Base-by-base conservation (phyloP, 2,113 vertebrate genomes). In the Periophthalmus modestus region DNA sequence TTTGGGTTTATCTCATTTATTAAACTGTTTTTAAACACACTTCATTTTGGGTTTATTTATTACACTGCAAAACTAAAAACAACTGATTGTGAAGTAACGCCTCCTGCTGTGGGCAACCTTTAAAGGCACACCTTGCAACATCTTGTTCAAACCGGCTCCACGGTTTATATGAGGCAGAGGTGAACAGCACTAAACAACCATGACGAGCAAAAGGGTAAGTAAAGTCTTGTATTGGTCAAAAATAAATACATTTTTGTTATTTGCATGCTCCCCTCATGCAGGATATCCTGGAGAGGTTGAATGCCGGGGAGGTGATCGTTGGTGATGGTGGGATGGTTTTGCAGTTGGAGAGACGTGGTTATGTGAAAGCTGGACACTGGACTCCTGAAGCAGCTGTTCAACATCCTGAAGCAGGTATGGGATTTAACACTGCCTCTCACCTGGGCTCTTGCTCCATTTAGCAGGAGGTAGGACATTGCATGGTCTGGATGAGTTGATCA, bases 271-370 rank as follows among this genome's bases (percentile, higher is more conserved):
- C 5, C 28, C 4, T 74, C 43, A 33, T 6, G 39, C 34, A 97
- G 96, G 94, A 95, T 71, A 95, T 97, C 86, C 70, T 97, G 69
- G 94, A 96, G 74, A 94, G 95, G 6, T 81, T 96, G 73, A 88
- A 95, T 39, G 89, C 91, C 0, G 96, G 96, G 34, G 96, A 97
- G 85, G 86, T 97, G 81, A 91, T 97, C 55, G 93, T 97, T 2
- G 96, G 96, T 77, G 96, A 96, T 72, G 96, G 96, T 52, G 96
- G 96, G 15, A 96, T 96, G 90, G 96, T 97, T 69, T 75, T 96
- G 80, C 93, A 95, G 1, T 92, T 97, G 59, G 96, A 96, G 86
- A 95, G 95, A 73, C 93, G 95, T 55, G 96, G 95, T 67, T 97
- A 95, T 0, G 95, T 96, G 21, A 96, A 95, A 84, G 96, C 95